phyloP scores from a whole-genome alignment of 2,888 invertebrate genomes.

The Drosophila nigritarsus region DNA sequence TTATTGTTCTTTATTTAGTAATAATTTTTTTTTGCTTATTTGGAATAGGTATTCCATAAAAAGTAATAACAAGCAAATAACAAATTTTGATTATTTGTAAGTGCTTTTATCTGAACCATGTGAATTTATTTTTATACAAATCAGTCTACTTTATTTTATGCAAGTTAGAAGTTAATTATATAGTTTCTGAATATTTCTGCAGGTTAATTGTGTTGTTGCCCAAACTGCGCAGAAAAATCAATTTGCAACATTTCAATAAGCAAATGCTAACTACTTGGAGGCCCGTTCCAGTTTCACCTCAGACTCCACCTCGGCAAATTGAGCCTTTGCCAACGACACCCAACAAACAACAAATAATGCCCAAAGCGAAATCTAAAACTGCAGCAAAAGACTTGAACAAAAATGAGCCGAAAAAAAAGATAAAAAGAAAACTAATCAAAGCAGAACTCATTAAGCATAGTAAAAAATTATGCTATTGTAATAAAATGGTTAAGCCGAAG shows the following conservation, averaged over 20 bases:
- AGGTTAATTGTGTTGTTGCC: constrained; percentile 25
- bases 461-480: constrained; percentile 79
- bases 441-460: constrained; percentile 79
- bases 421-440: constrained; percentile 72
- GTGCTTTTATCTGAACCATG: not conserved
- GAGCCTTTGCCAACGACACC: constrained; percentile 66
- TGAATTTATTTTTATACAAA: not conserved
- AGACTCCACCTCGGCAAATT: constrained; percentile 40
- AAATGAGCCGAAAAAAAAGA: constrained; percentile 28
- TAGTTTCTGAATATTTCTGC: not conserved
- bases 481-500: constrained; percentile 75
- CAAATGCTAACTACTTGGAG: constrained; percentile 59
- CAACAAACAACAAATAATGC: constrained; percentile 68
- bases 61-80: too few species aligned
- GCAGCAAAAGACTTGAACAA: constrained; percentile 20
- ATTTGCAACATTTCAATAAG: constrained; percentile 73
- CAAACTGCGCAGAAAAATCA: constrained; percentile 47
- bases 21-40: not conserved
- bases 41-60: not conserved
- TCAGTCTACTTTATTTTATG: not conserved
- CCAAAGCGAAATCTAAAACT: constrained; percentile 37
- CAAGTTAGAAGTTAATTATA: not conserved
- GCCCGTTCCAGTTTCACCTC: constrained; percentile 20
- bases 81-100: not conserved
- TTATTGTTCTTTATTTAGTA: not conserved